phyloP scores from a whole-genome alignment of 1,140 invertebrate species.

The Leptinotarsa lineolata region DNA sequence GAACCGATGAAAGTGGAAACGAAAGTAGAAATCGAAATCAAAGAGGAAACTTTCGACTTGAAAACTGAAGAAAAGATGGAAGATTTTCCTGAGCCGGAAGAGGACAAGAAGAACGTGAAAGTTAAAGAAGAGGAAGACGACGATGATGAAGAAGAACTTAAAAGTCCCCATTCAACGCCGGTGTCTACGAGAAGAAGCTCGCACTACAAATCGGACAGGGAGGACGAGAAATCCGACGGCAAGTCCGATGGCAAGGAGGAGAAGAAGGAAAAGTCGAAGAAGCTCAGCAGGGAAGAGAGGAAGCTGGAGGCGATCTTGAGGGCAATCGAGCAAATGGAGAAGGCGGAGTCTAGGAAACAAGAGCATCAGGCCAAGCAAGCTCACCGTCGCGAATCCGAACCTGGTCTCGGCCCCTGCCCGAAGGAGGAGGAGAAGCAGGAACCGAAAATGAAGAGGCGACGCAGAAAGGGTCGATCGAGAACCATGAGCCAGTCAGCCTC shows the following conservation, averaged over 20 bases:
- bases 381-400: constrained; percentile 56
- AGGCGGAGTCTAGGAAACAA: constrained; percentile 76
- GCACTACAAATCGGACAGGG: constrained; percentile 36
- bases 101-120: constrained; percentile 32
- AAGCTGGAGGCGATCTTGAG: constrained; percentile 96
- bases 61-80: constrained; percentile 39
- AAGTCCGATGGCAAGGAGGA: constrained; percentile 41
- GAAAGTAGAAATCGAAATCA: constrained; percentile 34
- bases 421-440: constrained; percentile 56
- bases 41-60: constrained; percentile 37
- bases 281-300: constrained; percentile 83
- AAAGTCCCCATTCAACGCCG: constrained; percentile 32
- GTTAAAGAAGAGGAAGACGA: constrained; percentile 29
- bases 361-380: constrained; percentile 67
- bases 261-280: constrained; percentile 62
- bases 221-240: constrained; percentile 37
- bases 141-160: constrained; percentile 31
- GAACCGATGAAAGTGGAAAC: constrained; percentile 43
- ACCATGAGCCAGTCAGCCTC: constrained; percentile 62
- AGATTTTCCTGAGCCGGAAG: constrained; percentile 16
- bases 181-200: constrained; percentile 42
- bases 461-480: constrained; percentile 66
- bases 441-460: constrained; percentile 47
- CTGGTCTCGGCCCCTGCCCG: constrained; percentile 51
- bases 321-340: constrained; percentile 84